phyloP scores from a whole-genome alignment of 2,797 vertebrate genomes.

The Setipinna tenuifilis region DNA sequence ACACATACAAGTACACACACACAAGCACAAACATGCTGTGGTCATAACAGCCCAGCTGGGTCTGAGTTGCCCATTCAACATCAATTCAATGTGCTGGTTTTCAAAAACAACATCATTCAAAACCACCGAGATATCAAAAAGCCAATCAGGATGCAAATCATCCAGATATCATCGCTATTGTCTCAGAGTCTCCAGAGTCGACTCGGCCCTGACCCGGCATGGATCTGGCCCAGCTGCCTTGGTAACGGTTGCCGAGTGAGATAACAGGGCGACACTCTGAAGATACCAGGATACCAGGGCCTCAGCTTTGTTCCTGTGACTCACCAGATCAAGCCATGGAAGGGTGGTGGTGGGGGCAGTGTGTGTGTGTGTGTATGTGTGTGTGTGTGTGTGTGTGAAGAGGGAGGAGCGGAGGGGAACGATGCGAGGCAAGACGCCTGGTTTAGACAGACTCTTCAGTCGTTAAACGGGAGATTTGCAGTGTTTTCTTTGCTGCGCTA shows the following conservation, averaged over 20 bases:
- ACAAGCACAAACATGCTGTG: neutral
- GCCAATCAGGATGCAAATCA: neutral
- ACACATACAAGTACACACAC: neutral
- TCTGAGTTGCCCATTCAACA: neutral
- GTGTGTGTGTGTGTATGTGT: too few species aligned
- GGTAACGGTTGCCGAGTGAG: neutral
- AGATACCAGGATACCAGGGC: neutral
- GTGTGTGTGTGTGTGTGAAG: too few species aligned
- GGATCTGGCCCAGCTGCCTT: neutral
- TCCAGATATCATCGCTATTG: neutral
- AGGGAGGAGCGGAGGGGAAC: too few species aligned
- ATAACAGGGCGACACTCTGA: neutral
- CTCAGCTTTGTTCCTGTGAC: neutral
- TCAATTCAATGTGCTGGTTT: conserved; percentile 16
- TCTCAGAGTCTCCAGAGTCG: neutral
- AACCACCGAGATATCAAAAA: neutral
- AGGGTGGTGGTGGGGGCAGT: too few species aligned
- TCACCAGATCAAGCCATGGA: neutral
- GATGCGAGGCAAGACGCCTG: neutral
- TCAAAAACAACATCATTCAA: conserved; percentile 7
- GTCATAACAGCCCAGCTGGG: conserved; percentile 1
- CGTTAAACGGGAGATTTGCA: conserved; percentile 13
- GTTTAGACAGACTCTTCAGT: conserved; percentile 5
- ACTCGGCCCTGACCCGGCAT: neutral
- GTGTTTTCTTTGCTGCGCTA: conserved; percentile 13